Conservation (phyloP, 2,888 invertebrate genomes). For the Chaetogeoica ovagalla region DNA sequence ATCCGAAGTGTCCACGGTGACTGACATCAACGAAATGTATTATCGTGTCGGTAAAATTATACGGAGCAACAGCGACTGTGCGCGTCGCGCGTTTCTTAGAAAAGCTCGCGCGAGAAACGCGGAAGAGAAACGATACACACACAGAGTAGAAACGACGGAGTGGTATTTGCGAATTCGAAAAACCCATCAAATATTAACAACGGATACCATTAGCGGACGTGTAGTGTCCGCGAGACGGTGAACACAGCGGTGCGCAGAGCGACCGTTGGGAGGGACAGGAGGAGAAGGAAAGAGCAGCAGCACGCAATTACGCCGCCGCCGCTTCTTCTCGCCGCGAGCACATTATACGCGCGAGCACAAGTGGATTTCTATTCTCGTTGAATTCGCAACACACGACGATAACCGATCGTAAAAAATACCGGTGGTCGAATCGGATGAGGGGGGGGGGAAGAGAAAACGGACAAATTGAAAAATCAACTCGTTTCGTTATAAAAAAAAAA, state of each 20-base stretch:
- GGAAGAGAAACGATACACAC: not conserved
- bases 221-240: conserved; percentile 40
- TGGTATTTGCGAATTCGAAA: conserved; percentile 44
- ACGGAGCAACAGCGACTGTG: too few species aligned
- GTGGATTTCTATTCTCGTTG: conserved; percentile 24
- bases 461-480: too few species aligned
- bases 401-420: not conserved
- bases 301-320: conserved; percentile 31
- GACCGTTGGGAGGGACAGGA: not conserved
- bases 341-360: not conserved
- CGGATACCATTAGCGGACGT: conserved; percentile 46
- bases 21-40: too few species aligned
- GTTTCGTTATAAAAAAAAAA: too few species aligned
- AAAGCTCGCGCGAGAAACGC: too few species aligned
- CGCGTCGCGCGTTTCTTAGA: too few species aligned
- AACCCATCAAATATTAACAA: conserved; percentile 49
- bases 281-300: not conserved
- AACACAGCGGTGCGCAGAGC: not conserved
- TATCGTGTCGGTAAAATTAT: too few species aligned
- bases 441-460: too few species aligned
- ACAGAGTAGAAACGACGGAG: not conserved
- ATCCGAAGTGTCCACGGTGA: too few species aligned
- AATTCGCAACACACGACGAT: conserved; percentile 3
- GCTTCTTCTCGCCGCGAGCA: not conserved
- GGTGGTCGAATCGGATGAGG: too few species aligned